Percentiles rank a stretch among this genome's conserved stretches.
Conservation (phyloP, 2,113 vertebrate genomes). For the Tenebrosternarchus preto region DNA sequence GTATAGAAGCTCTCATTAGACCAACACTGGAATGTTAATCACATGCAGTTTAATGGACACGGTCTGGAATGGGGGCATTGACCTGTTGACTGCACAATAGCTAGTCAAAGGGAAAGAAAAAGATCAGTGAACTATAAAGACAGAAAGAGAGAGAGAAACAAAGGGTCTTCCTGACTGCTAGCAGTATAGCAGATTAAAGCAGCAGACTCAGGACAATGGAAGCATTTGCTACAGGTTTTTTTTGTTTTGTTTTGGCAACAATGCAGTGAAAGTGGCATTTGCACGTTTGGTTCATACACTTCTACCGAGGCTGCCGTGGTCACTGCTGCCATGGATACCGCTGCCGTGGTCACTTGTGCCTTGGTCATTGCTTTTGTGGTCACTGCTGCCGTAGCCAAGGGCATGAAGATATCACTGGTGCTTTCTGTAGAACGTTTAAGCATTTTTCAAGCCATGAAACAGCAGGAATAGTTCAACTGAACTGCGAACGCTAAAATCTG, state of each 20-base stretch:
- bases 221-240: background rate
- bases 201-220: constrained; percentile 9
- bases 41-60: constrained; percentile 45
- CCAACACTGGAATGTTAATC: constrained; percentile 48
- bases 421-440: too few relatives aligned
- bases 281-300: background rate
- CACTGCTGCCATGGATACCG: background rate
- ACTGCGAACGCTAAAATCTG: background rate
- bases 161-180: background rate
- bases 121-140: background rate
- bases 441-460: too few relatives aligned
- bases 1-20: constrained; percentile 13
- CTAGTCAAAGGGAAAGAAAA: constrained; percentile 18
- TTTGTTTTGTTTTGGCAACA: constrained; percentile 13
- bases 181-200: background rate
- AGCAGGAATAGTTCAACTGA: background rate
- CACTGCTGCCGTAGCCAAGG: too few relatives aligned
- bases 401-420: too few relatives aligned
- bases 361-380: too few relatives aligned
- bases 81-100: constrained; percentile 26
- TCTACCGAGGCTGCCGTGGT: background rate
- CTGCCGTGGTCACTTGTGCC: too few relatives aligned
- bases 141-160: background rate
- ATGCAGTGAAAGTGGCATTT: background rate
- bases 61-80: constrained; percentile 27